Conservation (phyloP, 2,113 vertebrate genomes). For the Amphiprion percula region DNA sequence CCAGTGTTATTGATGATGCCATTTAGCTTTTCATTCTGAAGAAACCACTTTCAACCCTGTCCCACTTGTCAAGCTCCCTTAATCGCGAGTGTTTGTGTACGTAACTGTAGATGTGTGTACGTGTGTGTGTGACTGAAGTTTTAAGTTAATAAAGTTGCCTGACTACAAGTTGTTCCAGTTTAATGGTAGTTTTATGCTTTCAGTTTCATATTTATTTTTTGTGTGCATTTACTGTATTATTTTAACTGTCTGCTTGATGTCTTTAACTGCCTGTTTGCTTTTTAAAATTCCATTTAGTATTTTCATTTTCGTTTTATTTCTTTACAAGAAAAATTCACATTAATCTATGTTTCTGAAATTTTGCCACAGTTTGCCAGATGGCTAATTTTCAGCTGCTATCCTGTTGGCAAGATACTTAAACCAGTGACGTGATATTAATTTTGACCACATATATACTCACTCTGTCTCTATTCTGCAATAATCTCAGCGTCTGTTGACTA, state of each 20-base stretch:
- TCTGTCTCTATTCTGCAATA: neutral
- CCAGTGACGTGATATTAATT: neutral
- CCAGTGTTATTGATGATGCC: slow-evolving; percentile 83
- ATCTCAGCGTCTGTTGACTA: fast-evolving
- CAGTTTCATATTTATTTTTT: neutral
- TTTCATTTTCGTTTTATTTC: neutral
- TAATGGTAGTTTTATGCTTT: neutral
- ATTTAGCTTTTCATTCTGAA: slow-evolving; percentile 75
- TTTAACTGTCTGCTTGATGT: neutral
- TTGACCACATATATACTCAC: neutral
- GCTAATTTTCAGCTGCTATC: neutral
- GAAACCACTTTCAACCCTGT: slow-evolving; percentile 54
- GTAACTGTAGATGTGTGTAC: neutral
- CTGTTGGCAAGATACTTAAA: neutral
- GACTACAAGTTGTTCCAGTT: neutral
- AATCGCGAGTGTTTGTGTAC: slow-evolving; percentile 22
- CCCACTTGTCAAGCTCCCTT: slow-evolving; percentile 47
- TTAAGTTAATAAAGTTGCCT: neutral
- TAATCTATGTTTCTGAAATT: neutral
- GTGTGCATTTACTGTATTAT: neutral
- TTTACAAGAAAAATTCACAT: neutral
- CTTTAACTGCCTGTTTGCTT: neutral
- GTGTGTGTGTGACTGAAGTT: neutral
- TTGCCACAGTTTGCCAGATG: neutral
- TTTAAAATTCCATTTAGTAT: neutral